phyloP scores from a whole-genome alignment of 2,888 invertebrate genomes.

The Cosmopolites sordidus region DNA sequence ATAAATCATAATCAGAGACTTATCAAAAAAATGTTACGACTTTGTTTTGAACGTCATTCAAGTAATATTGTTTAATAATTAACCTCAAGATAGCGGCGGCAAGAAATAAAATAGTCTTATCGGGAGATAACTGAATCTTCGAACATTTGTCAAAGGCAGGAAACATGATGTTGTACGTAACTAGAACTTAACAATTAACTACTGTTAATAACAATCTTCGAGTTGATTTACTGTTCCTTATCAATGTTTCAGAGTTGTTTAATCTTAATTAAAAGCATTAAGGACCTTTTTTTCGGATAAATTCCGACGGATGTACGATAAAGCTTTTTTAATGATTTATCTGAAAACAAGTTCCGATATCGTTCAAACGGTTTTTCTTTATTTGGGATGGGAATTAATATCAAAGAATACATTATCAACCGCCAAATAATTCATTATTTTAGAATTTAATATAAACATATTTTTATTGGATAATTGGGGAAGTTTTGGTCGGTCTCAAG shows the following conservation, averaged over 20 bases:
- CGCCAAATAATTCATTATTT: too few relatives aligned
- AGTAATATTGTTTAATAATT: background rate
- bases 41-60: background rate
- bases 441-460: too few relatives aligned
- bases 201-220: slow-evolving; percentile 19
- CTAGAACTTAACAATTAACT: slow-evolving; percentile 24
- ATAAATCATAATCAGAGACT: too few relatives aligned
- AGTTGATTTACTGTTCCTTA: slow-evolving; percentile 15
- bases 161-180: slow-evolving; percentile 15
- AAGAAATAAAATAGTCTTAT: slow-evolving; percentile 24
- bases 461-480: too few relatives aligned
- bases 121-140: slow-evolving; percentile 15
- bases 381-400: too few relatives aligned
- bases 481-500: too few relatives aligned
- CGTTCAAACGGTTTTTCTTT: too few relatives aligned
- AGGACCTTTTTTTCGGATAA: background rate
- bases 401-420: too few relatives aligned
- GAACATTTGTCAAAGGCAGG: slow-evolving; percentile 21
- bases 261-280: slow-evolving; percentile 14
- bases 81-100: slow-evolving; percentile 15
- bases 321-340: too few relatives aligned
- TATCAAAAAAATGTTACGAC: background rate
- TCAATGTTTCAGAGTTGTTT: slow-evolving; percentile 11
- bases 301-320: too few relatives aligned
- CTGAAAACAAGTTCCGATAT: too few relatives aligned